Percentiles rank a stretch among this genome's conserved stretches.
These are phyloP conservation scores for Plebejus argus DNA, from an alignment of 2,888 invertebrate species.

Conservation along the genomic window DNA sequence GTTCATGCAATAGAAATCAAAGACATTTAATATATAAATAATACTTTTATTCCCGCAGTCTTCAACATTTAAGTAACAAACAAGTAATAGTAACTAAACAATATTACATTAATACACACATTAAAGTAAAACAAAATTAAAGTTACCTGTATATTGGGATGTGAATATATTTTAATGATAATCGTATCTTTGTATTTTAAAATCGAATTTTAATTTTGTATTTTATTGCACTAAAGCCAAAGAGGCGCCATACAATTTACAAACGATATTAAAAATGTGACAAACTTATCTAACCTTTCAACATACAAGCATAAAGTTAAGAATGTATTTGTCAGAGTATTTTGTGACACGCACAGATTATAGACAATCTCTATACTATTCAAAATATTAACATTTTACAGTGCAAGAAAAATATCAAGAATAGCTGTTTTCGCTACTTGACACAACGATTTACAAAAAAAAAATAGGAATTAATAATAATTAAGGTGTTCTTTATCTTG, in stretches of 20 bases:
- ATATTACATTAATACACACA: slow-evolving; percentile 31
- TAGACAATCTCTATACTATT: no score
- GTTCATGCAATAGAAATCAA: slow-evolving; percentile 54
- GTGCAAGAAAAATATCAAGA: background rate
- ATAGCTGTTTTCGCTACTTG: no score
- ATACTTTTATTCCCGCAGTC: slow-evolving; percentile 71
- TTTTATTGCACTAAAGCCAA: no score
- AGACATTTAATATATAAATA: slow-evolving; percentile 59
- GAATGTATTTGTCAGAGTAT: background rate
- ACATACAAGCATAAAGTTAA: background rate
- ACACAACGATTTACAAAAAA: no score
- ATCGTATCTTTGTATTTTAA: background rate
- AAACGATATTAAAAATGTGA: slow-evolving; percentile 25
- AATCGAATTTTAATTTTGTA: background rate
- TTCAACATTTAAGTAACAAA: slow-evolving; percentile 53
- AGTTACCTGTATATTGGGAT: background rate
- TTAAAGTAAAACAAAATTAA: background rate
- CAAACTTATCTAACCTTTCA: slow-evolving; percentile 27
- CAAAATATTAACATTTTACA: background rate
- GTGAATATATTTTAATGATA: background rate
- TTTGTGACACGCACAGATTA: background rate
- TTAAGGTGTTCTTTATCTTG: no score
- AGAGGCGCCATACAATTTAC: background rate
- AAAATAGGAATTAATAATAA: no score
- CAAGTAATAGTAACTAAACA: slow-evolving; percentile 35